phyloP scores from a whole-genome alignment of 92 coral and sea anemone genomes.

The Porites divaricata region DNA sequence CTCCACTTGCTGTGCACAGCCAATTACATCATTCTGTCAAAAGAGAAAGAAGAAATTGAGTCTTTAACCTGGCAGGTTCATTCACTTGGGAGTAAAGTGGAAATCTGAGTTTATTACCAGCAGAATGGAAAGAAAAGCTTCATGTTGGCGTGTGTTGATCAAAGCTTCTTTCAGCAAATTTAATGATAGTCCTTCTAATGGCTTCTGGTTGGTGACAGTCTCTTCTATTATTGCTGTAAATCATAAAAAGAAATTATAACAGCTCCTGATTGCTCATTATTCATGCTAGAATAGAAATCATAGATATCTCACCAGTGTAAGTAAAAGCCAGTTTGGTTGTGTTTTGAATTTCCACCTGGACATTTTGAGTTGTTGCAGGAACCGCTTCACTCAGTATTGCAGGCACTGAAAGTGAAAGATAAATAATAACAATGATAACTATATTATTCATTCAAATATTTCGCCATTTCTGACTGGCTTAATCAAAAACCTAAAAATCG shows the following conservation, averaged over 20 bases:
- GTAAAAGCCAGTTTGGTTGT: slow-evolving; percentile 81
- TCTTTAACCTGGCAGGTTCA: not conserved
- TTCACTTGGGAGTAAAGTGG: not conserved
- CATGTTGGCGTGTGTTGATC: slow-evolving; percentile 95
- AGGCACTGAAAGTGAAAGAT: slow-evolving; percentile 69
- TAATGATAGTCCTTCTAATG: slow-evolving; percentile 65
- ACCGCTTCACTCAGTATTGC: slow-evolving; percentile 96
- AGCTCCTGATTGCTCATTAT: no score
- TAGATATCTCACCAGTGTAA: slow-evolving; percentile 78
- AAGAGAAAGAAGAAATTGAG: not conserved
- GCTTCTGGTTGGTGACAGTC: slow-evolving; percentile 29
- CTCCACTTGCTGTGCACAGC: slow-evolving; percentile 97
- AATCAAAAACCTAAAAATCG: no score
- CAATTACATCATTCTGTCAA: slow-evolving; percentile 89
- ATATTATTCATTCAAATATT: no score
- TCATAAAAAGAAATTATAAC: not conserved
- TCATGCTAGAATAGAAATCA: not conserved
- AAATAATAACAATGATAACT: not conserved
- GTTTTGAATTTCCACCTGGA: slow-evolving; percentile 84
- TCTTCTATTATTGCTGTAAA: slow-evolving; percentile 69
- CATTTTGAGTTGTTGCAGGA: slow-evolving; percentile 97
- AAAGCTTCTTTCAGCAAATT: slow-evolving; percentile 80
- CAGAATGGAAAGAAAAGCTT: slow-evolving; percentile 89
- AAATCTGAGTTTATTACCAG: slow-evolving; percentile 71
- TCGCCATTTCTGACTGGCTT: no score